Base-by-base conservation (phyloP, 2,113 vertebrate species). In the Eira barbara region DNA sequence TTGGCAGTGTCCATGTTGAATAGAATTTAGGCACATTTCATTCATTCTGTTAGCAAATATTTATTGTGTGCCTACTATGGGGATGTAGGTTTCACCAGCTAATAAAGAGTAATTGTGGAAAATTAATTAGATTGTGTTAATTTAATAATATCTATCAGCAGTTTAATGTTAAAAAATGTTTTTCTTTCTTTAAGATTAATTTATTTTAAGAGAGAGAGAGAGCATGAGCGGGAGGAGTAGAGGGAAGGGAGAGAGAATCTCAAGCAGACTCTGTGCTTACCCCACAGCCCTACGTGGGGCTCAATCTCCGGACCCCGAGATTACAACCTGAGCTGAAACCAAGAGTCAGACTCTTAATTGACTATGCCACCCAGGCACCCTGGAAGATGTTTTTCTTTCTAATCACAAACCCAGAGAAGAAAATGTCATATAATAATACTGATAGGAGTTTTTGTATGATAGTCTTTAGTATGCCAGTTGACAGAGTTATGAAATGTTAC, bases 81-180 rank as follows among this genome's bases (percentile, higher is more conserved):
- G 61, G 5, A 39, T 85, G 52, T 74, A 74, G 9, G 21, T 95
- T 92, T 93, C 91, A 71, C 61, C 63, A 55, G 39, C 65, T 97
- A 11, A 81, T 89, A 80, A 92, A 74, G 39, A 81, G 80, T 80
- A 42, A 29, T 94, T 89, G 45, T 79, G 31, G 87, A 82, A 91
- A 91, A 88, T 88, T 80, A 59, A 59, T 89, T 39, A 84, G n/a
- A 79, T 71, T 73, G 47, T 81, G 15, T 91, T 91, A 21, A 90
- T 89, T 67, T 95, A 82, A 79, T 89, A 78, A 79, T 89, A 87
- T 39, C 29, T 92, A 87, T 47, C 29, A 81, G 13, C 36, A 45
- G n/a, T 96, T 96, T 91, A 93, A 63, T 95, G 86, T 69, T 83
- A 20, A 59, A 17, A 92, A 80, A 17, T n/a, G 21, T 76, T 83